Base-by-base conservation (phyloP, 2,888 invertebrate genomes). In the Pterobdella sp. region DNA sequence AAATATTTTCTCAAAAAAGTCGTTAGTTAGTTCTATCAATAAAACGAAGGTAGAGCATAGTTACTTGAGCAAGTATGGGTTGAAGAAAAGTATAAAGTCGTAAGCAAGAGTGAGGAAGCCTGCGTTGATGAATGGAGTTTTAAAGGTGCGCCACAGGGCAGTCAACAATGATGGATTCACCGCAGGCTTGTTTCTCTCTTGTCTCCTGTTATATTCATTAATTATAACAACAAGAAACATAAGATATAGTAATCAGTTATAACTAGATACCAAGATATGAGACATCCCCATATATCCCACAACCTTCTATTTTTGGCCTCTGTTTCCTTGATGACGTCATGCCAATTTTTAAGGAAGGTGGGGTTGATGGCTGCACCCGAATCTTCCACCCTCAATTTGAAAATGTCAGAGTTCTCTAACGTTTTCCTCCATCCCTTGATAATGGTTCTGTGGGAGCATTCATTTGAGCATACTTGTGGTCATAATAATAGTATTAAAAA, bases 341-440 rank as follows among this genome's bases (percentile, higher is more conserved):
- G 56, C 76, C 75, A 77, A 32, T 74, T 67, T 42, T 68, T 60
- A 26, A 75, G 73, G 71, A 78, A 78, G 1, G 22, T 35, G 7
- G 76, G 74, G 31, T 75, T 69, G 60, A 76, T 74, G 0, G 32
- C 37, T 10, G 60, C 60, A 29, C 74, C 66, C 22, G 72, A 72
- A 72, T 78, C 77, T 36, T 74, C 74, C 14, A 32, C 49, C 22
- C 75, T 31, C 29, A 78, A 69, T 35, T 75, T 72, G 75, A 74
- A 77, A 22, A 78, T 70, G 60, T 78, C 78, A 4, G 64, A 66
- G 35, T 73, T 75, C 22, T 56, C 68, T 14, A 78, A 67, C 0
- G 75, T 42, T 31, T 72, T 73, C 31, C 72, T 60, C 74, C 75
- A 78, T 0, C 78, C 78, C 31, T 34, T 66, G 35, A 76, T 42